Percentiles rank a stretch among this genome's conserved stretches.
Evolutionary conservation across 2,888 invertebrate genomes (phyloP).

Genomic region (Trachelus troglodyta): DNA sequence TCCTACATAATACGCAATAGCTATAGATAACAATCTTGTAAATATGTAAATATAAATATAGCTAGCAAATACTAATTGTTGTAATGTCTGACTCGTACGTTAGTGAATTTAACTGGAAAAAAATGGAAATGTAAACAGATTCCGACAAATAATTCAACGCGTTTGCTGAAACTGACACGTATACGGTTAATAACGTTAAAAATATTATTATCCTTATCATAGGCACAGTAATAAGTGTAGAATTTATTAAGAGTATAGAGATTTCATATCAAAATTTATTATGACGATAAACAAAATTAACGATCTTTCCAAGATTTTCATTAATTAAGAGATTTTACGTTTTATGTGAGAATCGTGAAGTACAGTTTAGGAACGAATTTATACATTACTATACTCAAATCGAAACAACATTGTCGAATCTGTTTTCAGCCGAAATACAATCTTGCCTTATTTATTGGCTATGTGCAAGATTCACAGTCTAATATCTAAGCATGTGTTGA

Average conservation of each 20-base stretch:
- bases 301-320: background rate
- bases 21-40: slow-evolving; percentile 24
- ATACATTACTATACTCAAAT: background rate
- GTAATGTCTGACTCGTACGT: background rate
- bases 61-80: slow-evolving; percentile 13
- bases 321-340: background rate
- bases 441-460: slow-evolving; percentile 15
- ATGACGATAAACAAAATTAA: background rate
- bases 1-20: slow-evolving; percentile 9
- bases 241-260: background rate
- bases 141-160: background rate
- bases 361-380: background rate
- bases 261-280: background rate
- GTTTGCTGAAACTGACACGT: background rate
- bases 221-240: background rate
- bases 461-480: too few relatives aligned
- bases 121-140: background rate
- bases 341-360: background rate
- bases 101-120: background rate
- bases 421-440: slow-evolving; percentile 13
- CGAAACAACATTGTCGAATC: background rate
- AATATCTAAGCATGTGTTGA: too few relatives aligned
- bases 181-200: background rate
- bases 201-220: background rate
- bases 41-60: slow-evolving; percentile 38